A percentile compares a stretch with the other conserved stretches of the same genome.
Evolutionary conservation across 2,797 vertebrate species (phyloP).

Genomic region (Amazona finschi): DNA sequence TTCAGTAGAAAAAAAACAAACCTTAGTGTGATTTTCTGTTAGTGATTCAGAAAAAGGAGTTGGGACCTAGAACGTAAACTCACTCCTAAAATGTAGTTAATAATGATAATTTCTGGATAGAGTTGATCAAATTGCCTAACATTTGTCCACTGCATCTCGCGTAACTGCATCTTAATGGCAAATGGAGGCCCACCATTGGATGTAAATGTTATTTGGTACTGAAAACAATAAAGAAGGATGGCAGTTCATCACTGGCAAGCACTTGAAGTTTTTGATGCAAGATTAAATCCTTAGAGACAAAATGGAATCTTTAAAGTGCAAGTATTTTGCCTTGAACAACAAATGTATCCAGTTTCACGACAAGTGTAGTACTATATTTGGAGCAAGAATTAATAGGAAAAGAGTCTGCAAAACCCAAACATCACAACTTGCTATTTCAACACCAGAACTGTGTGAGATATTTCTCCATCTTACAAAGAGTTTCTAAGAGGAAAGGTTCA

Average conservation of each 20-base stretch:
- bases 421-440: not conserved
- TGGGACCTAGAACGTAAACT: not conserved
- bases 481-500: not conserved
- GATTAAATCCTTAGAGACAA: not conserved
- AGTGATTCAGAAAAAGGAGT: not conserved
- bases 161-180: not conserved
- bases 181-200: not conserved
- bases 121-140: not conserved
- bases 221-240: not conserved
- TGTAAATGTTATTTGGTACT: not conserved
- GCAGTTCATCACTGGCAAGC: not conserved
- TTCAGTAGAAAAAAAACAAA: not conserved
- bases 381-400: not conserved
- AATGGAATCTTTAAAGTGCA: not conserved
- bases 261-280: not conserved
- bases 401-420: not conserved
- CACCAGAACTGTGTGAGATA: not conserved
- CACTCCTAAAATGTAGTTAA: not conserved
- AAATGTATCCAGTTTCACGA: not conserved
- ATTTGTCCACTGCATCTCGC: not conserved
- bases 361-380: not conserved
- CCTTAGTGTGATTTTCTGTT: not conserved
- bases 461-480: not conserved
- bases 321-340: not conserved
- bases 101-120: not conserved